A percentile compares a stretch with the other conserved stretches of the same genome.
These are phyloP conservation scores for Cotesia typhae DNA, from an alignment of 1,140 invertebrate genomes.

Conservation along the genomic window DNA sequence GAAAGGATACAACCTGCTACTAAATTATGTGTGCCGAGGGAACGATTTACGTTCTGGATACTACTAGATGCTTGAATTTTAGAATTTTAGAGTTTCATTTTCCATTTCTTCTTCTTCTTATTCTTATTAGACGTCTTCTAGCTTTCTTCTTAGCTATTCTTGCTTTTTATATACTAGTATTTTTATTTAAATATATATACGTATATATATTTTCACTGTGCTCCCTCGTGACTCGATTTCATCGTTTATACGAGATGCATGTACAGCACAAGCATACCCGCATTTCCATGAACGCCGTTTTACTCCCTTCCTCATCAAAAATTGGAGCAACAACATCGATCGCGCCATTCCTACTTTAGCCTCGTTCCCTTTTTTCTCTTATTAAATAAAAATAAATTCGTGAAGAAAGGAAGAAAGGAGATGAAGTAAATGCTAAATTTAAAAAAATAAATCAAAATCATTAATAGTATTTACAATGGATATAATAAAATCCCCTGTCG, in stretches of 20 bases:
- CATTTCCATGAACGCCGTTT: slow-evolving; percentile 23
- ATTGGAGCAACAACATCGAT: slow-evolving; percentile 45
- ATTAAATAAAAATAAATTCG: slow-evolving; percentile 14
- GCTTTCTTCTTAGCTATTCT: too few relatives aligned
- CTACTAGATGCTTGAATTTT: neutral
- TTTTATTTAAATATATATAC: slow-evolving; percentile 1
- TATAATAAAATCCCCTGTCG: slow-evolving; percentile 18
- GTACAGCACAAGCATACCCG: slow-evolving; percentile 1
- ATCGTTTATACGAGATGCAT: slow-evolving; percentile 7
- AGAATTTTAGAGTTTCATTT: slow-evolving; percentile 5
- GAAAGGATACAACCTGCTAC: slow-evolving; percentile 30
- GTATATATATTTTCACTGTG: neutral
- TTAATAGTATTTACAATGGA: neutral
- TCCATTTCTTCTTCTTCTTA: neutral
- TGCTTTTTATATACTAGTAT: neutral
- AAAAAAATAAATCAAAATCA: neutral
- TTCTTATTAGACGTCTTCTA: neutral
- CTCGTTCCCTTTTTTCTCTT: neutral
- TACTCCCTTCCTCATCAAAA: slow-evolving; percentile 22
- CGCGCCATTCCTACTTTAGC: slow-evolving; percentile 30
- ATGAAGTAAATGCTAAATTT: neutral
- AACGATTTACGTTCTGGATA: slow-evolving; percentile 6
- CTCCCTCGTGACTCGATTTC: neutral
- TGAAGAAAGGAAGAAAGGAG: neutral
- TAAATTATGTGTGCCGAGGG: slow-evolving; percentile 23